Base-by-base conservation (phyloP, 1,140 invertebrate genomes). In the Dysdera silvatica region DNA sequence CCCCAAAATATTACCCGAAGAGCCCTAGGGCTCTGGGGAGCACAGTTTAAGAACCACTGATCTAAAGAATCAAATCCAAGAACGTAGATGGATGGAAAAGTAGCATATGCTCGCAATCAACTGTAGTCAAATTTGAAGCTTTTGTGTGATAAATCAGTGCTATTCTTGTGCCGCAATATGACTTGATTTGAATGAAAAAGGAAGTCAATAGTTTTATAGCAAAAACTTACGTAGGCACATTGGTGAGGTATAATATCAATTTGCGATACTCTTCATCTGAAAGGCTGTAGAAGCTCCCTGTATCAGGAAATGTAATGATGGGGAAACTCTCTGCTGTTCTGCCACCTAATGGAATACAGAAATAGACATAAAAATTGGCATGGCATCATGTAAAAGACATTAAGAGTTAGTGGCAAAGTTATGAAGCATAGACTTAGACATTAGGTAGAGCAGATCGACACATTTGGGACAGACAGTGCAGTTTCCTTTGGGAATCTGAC, bases 271-370 rank as follows among this genome's bases (percentile, higher is more conserved):
- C 89, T 45, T 85, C 81, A 71, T 94, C 89, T 32, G 82, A 81
- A 40, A 97, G 78, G 49, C 85, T 80, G 71, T 88, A 84, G 76
- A 91, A 91, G 78, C 89, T 89, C 71, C 86, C 85, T 18, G 74
- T 74, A 79, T 96, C 93, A 47, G 94, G 91, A 79, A 97, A 94
- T 62, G 89, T 94, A 70, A 97, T 86, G 67, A 97, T 84, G 16
- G 92, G 90, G 72, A 88, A 89, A 68, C 92, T 90, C 75, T 95
- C 90, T 67, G 82, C 80, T 7, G 91, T 90, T 78, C 91, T 88
- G 23, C 92, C 91, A 69, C 92, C 87, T 88, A n/a, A n/a, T n/a
- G n/a, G n/a, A 71, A 43, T 74, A 75, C 67, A 70, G 49, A 61
- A 55, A 37, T 40, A 40, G 20, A 20, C 16, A 40, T 16, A 40